These are phyloP conservation scores for Climacteris rufus DNA, from an alignment of 2,113 vertebrate species.

Conservation along the genomic window DNA sequence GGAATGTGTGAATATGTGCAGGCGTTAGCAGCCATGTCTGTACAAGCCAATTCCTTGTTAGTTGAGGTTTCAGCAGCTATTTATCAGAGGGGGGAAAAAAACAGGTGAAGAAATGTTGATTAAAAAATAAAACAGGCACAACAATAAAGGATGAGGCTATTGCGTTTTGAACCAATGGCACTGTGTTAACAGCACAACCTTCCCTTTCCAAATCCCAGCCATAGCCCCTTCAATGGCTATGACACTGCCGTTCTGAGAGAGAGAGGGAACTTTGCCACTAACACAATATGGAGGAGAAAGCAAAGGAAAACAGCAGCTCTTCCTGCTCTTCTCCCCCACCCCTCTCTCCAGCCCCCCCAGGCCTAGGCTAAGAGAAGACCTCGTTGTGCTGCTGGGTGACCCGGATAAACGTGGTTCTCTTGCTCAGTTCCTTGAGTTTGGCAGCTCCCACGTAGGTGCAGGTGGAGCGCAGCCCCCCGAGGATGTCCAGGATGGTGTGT, in stretches of 20 bases:
- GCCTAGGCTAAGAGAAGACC: slow-evolving; percentile 78
- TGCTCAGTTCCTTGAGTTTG: slow-evolving; percentile 95
- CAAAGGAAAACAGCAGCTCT: background rate
- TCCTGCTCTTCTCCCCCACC: background rate
- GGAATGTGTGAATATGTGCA: background rate
- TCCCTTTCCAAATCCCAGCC: background rate
- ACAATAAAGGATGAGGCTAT: slow-evolving; percentile 21
- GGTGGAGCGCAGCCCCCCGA: slow-evolving; percentile 93
- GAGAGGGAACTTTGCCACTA: background rate
- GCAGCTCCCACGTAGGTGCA: slow-evolving; percentile 97
- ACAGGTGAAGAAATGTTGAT: background rate
- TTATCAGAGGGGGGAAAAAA: background rate
- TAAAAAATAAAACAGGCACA: slow-evolving; percentile 39
- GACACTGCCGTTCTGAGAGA: background rate
- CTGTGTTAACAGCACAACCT: background rate
- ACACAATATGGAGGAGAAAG: background rate
- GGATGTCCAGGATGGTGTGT: slow-evolving; percentile 88
- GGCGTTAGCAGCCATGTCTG: background rate
- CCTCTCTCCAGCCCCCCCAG: background rate
- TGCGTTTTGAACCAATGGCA: slow-evolving; percentile 31
- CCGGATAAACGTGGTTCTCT: slow-evolving; percentile 93
- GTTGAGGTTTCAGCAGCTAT: background rate
- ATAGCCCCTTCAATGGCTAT: background rate
- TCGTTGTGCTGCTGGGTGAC: slow-evolving; percentile 95
- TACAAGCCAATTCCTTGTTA: background rate